A percentile compares a stretch with the other conserved stretches of the same genome.
Evolutionary conservation across 1,140 invertebrate genomes (phyloP).

Genomic region (Dendroctonus valens): DNA sequence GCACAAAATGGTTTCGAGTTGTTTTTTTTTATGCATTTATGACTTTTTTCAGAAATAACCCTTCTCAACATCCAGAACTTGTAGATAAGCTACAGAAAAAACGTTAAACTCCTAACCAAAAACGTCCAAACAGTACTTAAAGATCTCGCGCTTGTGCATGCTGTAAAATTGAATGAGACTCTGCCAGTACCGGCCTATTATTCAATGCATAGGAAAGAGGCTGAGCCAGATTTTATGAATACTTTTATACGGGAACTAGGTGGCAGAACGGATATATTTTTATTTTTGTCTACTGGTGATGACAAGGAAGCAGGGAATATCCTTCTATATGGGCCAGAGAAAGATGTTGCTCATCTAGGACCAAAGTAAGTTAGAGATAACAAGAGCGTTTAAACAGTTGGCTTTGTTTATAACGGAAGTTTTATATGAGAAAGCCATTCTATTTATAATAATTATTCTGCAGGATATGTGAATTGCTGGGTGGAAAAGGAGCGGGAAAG

Average conservation of each 20-base stretch:
- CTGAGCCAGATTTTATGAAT: conserved; percentile 70
- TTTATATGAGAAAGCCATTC: not conserved
- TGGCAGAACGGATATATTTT: conserved; percentile 56
- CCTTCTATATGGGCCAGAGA: conserved; percentile 58
- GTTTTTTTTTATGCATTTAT: not conserved
- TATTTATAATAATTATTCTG: conserved; percentile 35
- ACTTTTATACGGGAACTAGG: conserved; percentile 63
- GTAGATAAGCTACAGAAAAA: conserved; percentile 71
- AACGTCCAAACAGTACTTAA: conserved; percentile 61
- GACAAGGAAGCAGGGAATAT: conserved; percentile 66
- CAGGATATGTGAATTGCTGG: conserved; percentile 58
- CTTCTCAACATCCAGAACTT: conserved; percentile 65
- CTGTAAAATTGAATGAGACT: conserved; percentile 58
- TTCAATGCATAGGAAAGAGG: conserved; percentile 67
- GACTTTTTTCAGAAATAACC: conserved; percentile 60
- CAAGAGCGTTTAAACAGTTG: too few species aligned
- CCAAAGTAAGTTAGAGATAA: conserved; percentile 54
- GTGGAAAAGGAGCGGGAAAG: conserved; percentile 64
- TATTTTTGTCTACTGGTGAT: conserved; percentile 69
- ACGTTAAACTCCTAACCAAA: conserved; percentile 63
- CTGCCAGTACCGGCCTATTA: conserved; percentile 57
- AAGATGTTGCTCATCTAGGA: conserved; percentile 53
- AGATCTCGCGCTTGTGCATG: conserved; percentile 63
- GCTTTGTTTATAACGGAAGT: not conserved
- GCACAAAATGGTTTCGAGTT: not conserved